These are phyloP conservation scores for Taurulus bubalis DNA, from an alignment of 2,113 vertebrate genomes.

Conservation along the genomic window DNA sequence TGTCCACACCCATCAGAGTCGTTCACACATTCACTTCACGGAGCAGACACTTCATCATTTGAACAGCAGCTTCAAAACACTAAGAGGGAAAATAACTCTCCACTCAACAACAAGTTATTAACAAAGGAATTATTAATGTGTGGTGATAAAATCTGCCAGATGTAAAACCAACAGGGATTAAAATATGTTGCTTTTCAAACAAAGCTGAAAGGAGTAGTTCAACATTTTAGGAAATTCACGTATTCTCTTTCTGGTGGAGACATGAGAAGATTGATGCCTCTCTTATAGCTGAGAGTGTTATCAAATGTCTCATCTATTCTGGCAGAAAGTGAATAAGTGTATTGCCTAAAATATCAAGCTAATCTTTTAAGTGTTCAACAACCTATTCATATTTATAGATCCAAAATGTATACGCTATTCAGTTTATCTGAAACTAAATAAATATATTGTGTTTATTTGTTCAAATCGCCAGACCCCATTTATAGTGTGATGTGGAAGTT, in stretches of 20 bases:
- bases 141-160: not conserved
- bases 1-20: not conserved
- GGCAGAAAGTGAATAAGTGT: not conserved
- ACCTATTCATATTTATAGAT: not conserved
- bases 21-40: not conserved
- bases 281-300: not conserved
- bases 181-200: not conserved
- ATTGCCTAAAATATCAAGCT: no score
- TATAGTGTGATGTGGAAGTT: constrained; percentile 16
- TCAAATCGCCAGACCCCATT: constrained; percentile 1
- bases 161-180: not conserved
- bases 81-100: not conserved
- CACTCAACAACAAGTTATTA: not conserved
- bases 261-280: not conserved
- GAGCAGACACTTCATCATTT: not conserved
- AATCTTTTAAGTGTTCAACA: not conserved
- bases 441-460: not conserved
- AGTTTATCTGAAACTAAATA: not conserved
- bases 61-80: not conserved
- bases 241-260: not conserved
- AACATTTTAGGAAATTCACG: not conserved
- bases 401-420: not conserved
- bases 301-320: not conserved
- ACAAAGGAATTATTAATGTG: not conserved
- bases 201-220: not conserved